Conservation (phyloP, 2,113 vertebrate genomes). For the Papio anubis region DNA sequence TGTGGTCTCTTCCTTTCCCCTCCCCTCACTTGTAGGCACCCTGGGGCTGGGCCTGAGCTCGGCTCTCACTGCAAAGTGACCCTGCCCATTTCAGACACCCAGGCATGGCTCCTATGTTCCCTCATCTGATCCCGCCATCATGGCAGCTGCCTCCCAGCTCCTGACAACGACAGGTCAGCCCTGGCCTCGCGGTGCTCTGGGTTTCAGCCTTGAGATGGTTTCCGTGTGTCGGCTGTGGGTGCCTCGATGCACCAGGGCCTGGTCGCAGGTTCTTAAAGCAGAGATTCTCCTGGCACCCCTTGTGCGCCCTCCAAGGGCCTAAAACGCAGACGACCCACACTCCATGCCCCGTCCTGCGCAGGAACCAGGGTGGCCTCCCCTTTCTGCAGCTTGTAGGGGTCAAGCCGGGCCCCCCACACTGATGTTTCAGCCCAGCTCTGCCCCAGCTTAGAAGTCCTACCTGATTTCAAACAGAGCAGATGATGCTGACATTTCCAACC, state of each 20-base stretch:
- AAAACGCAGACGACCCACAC: neutral
- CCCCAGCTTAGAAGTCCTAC: neutral
- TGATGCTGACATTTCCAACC: neutral
- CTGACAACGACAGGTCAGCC: neutral
- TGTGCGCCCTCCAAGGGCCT: neutral
- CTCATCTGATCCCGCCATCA: neutral
- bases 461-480: neutral
- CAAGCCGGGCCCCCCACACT: neutral
- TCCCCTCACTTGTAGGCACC: no score
- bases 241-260: neutral
- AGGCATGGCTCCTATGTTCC: neutral
- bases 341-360: neutral
- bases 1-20: no score
- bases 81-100: no score
- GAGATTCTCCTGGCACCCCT: neutral
- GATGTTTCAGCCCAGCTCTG: neutral
- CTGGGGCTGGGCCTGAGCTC: neutral
- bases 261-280: neutral
- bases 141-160: neutral
- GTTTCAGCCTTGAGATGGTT: neutral
- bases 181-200: neutral
- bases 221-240: fast-evolving
- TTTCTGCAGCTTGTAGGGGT: neutral
- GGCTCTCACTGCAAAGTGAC: neutral
- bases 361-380: no score